Percentiles rank a stretch among this genome's conserved stretches.
Evolutionary conservation across 2,113 vertebrate species (phyloP).

Genomic region (Cynoglossus semilaevis): DNA sequence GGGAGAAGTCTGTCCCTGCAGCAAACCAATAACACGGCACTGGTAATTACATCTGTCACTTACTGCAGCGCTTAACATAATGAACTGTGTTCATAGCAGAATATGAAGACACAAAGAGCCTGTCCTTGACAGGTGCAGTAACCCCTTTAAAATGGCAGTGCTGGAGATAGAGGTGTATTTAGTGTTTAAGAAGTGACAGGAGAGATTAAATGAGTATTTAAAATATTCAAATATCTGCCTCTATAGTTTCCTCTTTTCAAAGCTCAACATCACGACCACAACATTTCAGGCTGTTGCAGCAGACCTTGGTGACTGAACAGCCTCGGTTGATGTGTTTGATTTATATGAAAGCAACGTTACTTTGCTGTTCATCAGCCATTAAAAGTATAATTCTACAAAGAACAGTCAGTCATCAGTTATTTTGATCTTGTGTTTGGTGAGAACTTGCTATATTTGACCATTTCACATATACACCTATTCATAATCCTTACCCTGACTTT

Average conservation of each 20-base stretch:
- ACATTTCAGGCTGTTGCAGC: not conserved
- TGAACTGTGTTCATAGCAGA: constrained; percentile 8
- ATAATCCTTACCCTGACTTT: too few species aligned
- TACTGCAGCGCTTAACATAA: constrained; percentile 18
- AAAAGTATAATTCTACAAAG: not conserved
- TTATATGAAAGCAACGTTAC: not conserved
- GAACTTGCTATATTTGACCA: too few species aligned
- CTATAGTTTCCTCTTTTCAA: constrained; percentile 4
- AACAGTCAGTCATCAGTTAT: too few species aligned
- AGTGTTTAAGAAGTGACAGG: constrained; percentile 22
- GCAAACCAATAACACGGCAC: constrained; percentile 8
- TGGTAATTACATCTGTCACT: constrained; percentile 5
- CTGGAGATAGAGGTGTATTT: constrained; percentile 17
- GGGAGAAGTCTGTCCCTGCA: constrained; percentile 88
- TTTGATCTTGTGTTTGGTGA: too few species aligned
- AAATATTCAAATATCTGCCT: constrained; percentile 17
- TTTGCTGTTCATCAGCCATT: not conserved
- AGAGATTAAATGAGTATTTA: not conserved
- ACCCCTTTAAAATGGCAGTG: constrained; percentile 34
- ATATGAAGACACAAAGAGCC: constrained; percentile 11
- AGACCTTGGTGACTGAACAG: not conserved
- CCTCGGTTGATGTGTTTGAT: not conserved
- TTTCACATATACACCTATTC: too few species aligned
- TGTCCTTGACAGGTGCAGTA: constrained; percentile 3
- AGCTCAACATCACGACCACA: not conserved